Evolutionary conservation across 2,797 vertebrate species (phyloP), one percentile per base, ranked within the genome.

Genomic region (Erpetoichthys calabaricus): DNA sequence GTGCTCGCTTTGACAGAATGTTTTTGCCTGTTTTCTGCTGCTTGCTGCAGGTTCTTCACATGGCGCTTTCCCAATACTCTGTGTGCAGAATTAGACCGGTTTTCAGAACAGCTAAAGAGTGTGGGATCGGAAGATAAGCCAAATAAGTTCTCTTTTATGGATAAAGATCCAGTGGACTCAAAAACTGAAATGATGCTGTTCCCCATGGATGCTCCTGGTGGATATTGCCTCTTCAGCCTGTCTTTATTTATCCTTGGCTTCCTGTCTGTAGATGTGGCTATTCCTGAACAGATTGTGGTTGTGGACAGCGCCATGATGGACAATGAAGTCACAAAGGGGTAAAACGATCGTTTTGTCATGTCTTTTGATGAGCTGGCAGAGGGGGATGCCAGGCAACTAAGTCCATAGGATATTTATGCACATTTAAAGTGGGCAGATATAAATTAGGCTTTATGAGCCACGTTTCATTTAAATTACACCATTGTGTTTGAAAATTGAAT

Each of bases 211-310:
- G 79, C 86, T 25, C 83, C 86, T 0, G 94, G 93, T 5, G 95
- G 92, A 7, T 72, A 85, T 42, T 92, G 91, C 1, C 73, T 75
- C 1, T 79, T 79, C 0, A 73, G 80, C 44, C 81, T 99, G 47
- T 83, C 80, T 54, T 83, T 98, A 0, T 80, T 97, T 68, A 81
- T 87, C 46, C 71, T 97, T 65, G 93, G 95, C 3, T 75, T 92
- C 51, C 60, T 96, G 3, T 83, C 80, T 0, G 82, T 96, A 46
- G 75, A 83, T 0, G 63, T 97, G 62, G 85, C 74, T 63, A 88
- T 98, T 44, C 95, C 95, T 0, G 91, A 94, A 66, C 92, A 93
- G 82, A 91, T 98, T 1, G 88, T 98, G 3, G 88, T 98, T 63
- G 89, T 98, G 67, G 94, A 98, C 85, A 95, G 89, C 67, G 89